Base-by-base conservation (phyloP, 2,797 vertebrate genomes). In the Parauchenoglanis punctatus region DNA sequence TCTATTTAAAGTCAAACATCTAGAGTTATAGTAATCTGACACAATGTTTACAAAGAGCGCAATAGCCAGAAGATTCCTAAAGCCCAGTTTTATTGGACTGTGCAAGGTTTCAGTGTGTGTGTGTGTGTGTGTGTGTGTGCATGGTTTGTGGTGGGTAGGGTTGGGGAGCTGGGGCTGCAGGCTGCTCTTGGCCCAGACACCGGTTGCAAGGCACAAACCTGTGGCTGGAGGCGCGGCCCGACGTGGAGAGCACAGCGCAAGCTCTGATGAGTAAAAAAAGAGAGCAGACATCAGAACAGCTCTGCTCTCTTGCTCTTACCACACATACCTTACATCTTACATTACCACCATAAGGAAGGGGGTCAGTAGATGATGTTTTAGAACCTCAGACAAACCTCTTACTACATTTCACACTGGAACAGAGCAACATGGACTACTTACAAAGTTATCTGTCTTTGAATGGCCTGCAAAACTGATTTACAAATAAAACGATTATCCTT, bases 251-350 rank as follows among this genome's bases (percentile, higher is more conserved):
- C 95, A 96, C 88, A 93, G 90, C 91, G 94, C 94, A 94, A 95
- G 94, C 92, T 95, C 95, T 96, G 94, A 95, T 94, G 93, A 91
- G 91, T 91, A 89, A 94, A 94, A 91, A 94, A 91, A 95, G 91
- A 95, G 92, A 94, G 93, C 89, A 92, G 88, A 88, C 85, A 91
- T 95, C 94, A 95, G 95, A 93, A 89, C 85, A 90, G 78, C 84
- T 85, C 87, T 91, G 89, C 76, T 86, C 86, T 86, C 75, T 31
- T 81, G 35, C 44, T 63, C 82, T 81, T 52, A 86, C 35, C 58
- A 72, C 68, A 85, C 18, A 85, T 63, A 87, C 68, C 56, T 35
- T 83, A 82, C 61, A 87, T 52, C 86, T 85, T 67, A 82, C 2
- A 58, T 76, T 52, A 84, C 40, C 61, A 70, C 18, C 61, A 78